Evolutionary conservation across 1,140 invertebrate genomes (phyloP).

Genomic region (Drosophila oshimai): DNA sequence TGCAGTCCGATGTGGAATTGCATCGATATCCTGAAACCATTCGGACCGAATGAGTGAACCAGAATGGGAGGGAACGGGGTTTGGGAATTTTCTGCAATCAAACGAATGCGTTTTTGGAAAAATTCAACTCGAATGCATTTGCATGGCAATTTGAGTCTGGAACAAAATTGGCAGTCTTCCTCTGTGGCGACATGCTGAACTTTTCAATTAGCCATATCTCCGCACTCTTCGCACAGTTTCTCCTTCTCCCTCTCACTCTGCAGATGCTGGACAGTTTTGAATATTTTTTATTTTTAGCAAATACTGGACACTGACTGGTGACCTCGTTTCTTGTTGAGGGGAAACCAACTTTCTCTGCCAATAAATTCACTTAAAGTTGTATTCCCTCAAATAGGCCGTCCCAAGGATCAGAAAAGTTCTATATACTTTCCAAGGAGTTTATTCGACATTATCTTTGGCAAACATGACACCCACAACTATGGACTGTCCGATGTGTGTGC

Average conservation of each 20-base stretch:
- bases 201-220: constrained; percentile 40
- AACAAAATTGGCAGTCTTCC: constrained; percentile 27
- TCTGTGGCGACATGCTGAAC: constrained; percentile 13
- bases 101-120: constrained; percentile 34
- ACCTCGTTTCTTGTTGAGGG: constrained; percentile 1
- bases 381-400: constrained; percentile 24
- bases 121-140: constrained; percentile 35
- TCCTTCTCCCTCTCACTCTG: not conserved
- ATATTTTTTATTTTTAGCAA: constrained; percentile 41
- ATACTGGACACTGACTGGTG: constrained; percentile 1
- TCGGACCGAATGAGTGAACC: constrained; percentile 13
- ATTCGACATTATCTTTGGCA: constrained; percentile 8
- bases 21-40: constrained; percentile 49
- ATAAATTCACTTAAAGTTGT: constrained; percentile 12
- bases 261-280: constrained; percentile 17
- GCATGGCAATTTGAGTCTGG: constrained; percentile 42
- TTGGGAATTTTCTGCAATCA: constrained; percentile 15
- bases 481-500: constrained; percentile 15
- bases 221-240: not conserved
- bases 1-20: constrained; percentile 57
- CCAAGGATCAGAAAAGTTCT: constrained; percentile 13
- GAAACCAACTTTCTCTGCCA: not conserved
- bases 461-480: constrained; percentile 17
- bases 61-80: not conserved
- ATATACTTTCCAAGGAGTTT: constrained; percentile 19